Evolutionary conservation across 2,797 vertebrate genomes (phyloP).

Genomic region (Spinus olivaceus): DNA sequence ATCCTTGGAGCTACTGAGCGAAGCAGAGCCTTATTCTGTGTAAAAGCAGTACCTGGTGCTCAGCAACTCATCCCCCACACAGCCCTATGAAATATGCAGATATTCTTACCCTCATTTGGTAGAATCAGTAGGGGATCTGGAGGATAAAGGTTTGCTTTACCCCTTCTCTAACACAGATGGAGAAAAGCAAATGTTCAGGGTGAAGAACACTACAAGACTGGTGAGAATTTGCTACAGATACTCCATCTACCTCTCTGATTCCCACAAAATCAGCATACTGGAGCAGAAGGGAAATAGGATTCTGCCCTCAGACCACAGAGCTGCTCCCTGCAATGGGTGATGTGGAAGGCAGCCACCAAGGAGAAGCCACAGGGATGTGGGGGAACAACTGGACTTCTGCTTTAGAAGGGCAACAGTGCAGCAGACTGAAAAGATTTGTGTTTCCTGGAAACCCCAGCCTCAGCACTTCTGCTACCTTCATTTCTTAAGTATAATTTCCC

Average conservation of each 20-base stretch:
- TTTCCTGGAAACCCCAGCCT: slow-evolving; percentile 27
- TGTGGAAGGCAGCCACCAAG: fast-evolving
- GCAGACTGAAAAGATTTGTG: slow-evolving; percentile 21
- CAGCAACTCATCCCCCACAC: background rate
- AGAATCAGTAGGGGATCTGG: background rate
- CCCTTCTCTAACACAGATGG: background rate
- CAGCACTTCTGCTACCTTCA: slow-evolving; percentile 31
- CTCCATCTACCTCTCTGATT: background rate
- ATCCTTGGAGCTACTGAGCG: background rate
- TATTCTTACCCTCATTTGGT: background rate
- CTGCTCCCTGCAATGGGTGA: background rate
- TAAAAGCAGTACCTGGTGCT: background rate
- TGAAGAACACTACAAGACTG: background rate
- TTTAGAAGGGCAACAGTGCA: background rate
- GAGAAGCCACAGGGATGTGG: background rate
- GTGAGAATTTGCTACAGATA: background rate
- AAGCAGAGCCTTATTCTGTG: background rate
- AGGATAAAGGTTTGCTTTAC: background rate
- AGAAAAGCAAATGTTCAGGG: background rate
- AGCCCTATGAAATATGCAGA: background rate
- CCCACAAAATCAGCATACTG: background rate
- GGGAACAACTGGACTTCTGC: background rate
- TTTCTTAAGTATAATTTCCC: slow-evolving; percentile 34
- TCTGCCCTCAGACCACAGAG: background rate
- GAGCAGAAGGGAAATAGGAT: background rate